Evolutionary conservation across 1,140 invertebrate genomes (phyloP).

Genomic region (Lethrus apterus): DNA sequence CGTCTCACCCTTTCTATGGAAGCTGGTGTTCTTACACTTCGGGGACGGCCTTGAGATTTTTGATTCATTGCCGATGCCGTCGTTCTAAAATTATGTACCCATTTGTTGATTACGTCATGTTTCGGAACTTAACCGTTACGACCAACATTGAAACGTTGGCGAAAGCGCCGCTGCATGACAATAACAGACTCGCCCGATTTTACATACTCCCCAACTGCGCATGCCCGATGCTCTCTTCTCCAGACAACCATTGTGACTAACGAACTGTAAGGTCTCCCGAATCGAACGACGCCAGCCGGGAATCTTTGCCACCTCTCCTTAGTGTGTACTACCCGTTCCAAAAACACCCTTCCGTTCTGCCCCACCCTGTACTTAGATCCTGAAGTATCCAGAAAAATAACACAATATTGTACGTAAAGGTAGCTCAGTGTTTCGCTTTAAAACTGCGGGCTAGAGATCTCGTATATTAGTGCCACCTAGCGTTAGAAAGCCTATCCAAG

Average conservation of each 20-base stretch:
- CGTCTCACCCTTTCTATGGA: constrained; percentile 2
- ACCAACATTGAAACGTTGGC: constrained; percentile 3
- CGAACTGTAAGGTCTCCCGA: not conserved
- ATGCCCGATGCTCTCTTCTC: not conserved
- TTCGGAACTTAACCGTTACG: constrained; percentile 1
- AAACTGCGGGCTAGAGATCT: too few relatives aligned
- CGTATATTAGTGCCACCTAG: not conserved
- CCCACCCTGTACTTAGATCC: not conserved
- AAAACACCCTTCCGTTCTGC: not conserved
- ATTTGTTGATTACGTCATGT: constrained; percentile 1
- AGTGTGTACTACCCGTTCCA: not conserved
- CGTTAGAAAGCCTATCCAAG: too few relatives aligned
- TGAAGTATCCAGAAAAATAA: not conserved
- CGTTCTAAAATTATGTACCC: constrained; percentile 2
- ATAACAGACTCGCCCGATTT: constrained; percentile 2
- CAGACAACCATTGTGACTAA: constrained; percentile 2
- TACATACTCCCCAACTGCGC: constrained; percentile 1
- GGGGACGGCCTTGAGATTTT: constrained; percentile 2
- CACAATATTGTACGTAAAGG: too few relatives aligned
- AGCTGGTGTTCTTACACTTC: constrained; percentile 6
- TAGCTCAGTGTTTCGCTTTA: too few relatives aligned
- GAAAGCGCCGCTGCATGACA: not conserved
- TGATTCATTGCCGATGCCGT: constrained; percentile 5
- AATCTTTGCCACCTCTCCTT: not conserved
- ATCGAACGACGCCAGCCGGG: constrained; percentile 1